A percentile compares a stretch with the other conserved stretches of the same genome.
Evolutionary conservation across 2,113 vertebrate genomes (phyloP).

Genomic region (Mola mola): DNA sequence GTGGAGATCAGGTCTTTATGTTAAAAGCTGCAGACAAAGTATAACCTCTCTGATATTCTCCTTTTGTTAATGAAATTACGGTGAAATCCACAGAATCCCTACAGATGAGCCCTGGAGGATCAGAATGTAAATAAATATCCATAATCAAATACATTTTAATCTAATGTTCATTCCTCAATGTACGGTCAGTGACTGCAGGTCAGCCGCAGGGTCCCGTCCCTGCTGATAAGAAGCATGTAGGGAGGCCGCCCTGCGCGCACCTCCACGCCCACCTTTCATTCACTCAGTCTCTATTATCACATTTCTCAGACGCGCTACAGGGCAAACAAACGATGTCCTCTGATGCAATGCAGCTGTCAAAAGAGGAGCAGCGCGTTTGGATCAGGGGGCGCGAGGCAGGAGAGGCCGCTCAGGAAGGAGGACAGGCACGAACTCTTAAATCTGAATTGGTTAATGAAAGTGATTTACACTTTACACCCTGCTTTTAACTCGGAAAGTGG

Average conservation of each 20-base stretch:
- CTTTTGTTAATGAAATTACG: conserved; percentile 11
- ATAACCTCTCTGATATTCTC: not conserved
- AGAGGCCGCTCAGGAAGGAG: not conserved
- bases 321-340: conserved; percentile 33
- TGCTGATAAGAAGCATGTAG: conserved; percentile 36
- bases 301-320: conserved; percentile 7
- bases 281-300: not conserved
- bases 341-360: conserved; percentile 54
- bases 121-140: conserved; percentile 1
- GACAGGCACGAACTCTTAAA: not conserved
- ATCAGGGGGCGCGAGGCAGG: not conserved
- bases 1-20: conserved; percentile 1
- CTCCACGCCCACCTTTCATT: conserved; percentile 20
- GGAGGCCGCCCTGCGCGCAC: not conserved
- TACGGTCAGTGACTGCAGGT: not conserved
- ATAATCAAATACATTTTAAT: conserved; percentile 4
- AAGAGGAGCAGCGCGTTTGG: not conserved
- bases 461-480: conserved; percentile 40
- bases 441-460: conserved; percentile 27
- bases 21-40: conserved; percentile 11
- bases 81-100: not conserved
- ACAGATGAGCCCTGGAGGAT: not conserved
- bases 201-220: not conserved
- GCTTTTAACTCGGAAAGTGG: conserved; percentile 25
- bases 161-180: not conserved